Base-by-base conservation (phyloP, 2,888 invertebrate genomes). In the Dichetophora obliterata region DNA sequence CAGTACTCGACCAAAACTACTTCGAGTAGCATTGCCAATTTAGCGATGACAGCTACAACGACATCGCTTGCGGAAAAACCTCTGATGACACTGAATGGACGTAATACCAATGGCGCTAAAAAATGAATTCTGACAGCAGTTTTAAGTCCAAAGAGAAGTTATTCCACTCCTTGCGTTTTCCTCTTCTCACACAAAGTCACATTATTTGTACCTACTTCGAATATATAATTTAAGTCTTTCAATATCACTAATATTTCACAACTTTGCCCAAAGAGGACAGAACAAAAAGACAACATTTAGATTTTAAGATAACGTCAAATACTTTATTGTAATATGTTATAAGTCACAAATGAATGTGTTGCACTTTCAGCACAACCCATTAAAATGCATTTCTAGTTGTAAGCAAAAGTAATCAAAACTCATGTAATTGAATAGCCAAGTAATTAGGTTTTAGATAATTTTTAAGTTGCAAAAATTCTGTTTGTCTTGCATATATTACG, bases 1-100 rank as follows among this genome's bases (percentile, higher is more conserved):
- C 89, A 88, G 79, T 88, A 86, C 80, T 89, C 88, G 77, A 89
- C 85, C 9, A 88, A 88, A 82, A 89, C 88, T 70, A 88, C 85
- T 22, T 85, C 86, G 70, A 88, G 88, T 80, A 88, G 87, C 79
- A 84, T 88, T 70, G 85, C 86, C 66, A 86, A 85, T 80, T 76
- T 86, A 14, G 82, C 87, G 43, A 73, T 85, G 79, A 83, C 82
- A 34, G 82, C 83, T 80, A 86, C 85, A 61, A 78, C 65, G 34
- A 43, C 43, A 43, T 80, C 82, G 34, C 82, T 76, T 48, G 71
- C 71, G 5, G 88, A 88, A 76, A 87, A 86, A 77, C 88, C 86
- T 3, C 80, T 88, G 19, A 83, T 86, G 78, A 9, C 75, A 43
- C 43, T 43, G 50, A 31, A 43, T n/a, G 54, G 52, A 70, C 52